These are phyloP conservation scores for Tangara arthus DNA, from an alignment of 2,797 vertebrate genomes.

Conservation along the genomic window DNA sequence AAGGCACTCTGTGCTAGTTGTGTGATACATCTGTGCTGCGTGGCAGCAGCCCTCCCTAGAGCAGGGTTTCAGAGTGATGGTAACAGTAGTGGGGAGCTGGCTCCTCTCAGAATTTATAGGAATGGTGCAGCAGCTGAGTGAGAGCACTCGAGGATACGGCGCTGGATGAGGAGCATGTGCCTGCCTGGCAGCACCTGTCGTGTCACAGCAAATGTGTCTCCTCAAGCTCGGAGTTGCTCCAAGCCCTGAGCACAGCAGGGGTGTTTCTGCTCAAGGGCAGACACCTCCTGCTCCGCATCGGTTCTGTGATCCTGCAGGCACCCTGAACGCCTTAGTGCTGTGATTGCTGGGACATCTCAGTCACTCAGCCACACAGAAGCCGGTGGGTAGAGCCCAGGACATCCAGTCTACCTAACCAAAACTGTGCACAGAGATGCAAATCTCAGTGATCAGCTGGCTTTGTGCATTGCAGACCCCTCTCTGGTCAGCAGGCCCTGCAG, in stretches of 20 bases:
- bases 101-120: neutral
- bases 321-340: rapidly evolving
- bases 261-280: neutral
- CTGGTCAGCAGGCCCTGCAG: neutral
- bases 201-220: neutral
- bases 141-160: neutral
- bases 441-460: neutral
- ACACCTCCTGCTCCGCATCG: neutral
- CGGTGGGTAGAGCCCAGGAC: neutral
- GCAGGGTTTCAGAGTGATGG: neutral
- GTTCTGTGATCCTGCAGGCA: neutral
- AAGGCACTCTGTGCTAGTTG: neutral
- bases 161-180: neutral
- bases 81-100: neutral
- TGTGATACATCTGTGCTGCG: neutral
- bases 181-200: neutral
- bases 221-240: neutral
- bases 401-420: neutral
- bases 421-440: neutral
- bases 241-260: neutral
- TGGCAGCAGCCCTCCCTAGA: neutral
- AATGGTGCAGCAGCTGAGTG: neutral
- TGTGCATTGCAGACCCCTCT: neutral
- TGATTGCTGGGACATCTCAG: neutral
- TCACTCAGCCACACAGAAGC: neutral